Conservation (phyloP, 2,113 vertebrate species). For the Anarrhichthys ocellatus region DNA sequence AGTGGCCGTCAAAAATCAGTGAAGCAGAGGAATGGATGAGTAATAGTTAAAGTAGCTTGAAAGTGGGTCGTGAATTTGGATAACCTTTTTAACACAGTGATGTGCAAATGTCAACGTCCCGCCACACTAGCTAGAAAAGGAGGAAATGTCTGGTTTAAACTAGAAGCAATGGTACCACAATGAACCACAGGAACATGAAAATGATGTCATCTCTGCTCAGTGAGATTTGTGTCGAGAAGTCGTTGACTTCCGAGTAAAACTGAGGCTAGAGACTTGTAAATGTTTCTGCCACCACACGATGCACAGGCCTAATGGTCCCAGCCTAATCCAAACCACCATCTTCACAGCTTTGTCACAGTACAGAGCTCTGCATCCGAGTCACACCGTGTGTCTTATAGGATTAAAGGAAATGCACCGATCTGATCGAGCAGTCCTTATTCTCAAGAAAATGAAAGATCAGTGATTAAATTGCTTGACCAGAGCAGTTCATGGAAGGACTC, state of each 20-base stretch:
- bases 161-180: too few species aligned
- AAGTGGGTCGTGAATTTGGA: not conserved
- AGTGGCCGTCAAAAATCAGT: slow-evolving; percentile 8
- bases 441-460: not conserved
- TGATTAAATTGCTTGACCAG: not conserved
- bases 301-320: slow-evolving; percentile 36
- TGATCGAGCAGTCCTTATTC: not conserved
- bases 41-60: slow-evolving; percentile 10
- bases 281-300: slow-evolving; percentile 58
- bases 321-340: slow-evolving; percentile 28
- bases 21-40: slow-evolving; percentile 13
- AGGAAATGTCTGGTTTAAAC: too few species aligned
- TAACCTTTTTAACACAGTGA: not conserved
- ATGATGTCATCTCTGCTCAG: slow-evolving; percentile 2
- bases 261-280: slow-evolving; percentile 54
- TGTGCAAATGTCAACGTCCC: not conserved
- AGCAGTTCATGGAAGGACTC: not conserved
- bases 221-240: slow-evolving; percentile 28
- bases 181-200: too few species aligned
- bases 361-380: not conserved
- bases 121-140: too few species aligned
- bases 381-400: too few species aligned
- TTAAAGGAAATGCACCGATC: not conserved
- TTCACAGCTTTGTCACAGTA: not conserved
- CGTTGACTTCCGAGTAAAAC: slow-evolving; percentile 43